Conservation (phyloP, 2,797 vertebrate genomes). For the Brotula barbata region DNA sequence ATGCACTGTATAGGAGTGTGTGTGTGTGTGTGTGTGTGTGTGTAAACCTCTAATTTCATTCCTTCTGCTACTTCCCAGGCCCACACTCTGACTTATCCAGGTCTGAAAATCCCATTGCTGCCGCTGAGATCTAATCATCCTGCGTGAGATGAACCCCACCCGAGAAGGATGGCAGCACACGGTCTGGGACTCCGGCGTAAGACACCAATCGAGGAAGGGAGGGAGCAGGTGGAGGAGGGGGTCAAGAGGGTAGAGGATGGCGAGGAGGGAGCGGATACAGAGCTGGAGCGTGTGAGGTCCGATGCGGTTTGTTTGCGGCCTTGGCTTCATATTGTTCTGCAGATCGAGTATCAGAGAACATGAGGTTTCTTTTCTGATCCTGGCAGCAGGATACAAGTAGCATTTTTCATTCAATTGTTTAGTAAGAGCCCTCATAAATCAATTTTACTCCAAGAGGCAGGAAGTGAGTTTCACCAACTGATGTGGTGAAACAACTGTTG, state of each 20-base stretch:
- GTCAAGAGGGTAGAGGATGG: slow-evolving; percentile 39
- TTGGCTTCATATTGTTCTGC: too few relatives aligned
- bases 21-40: slow-evolving; percentile 1
- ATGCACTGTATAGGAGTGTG: slow-evolving; percentile 38
- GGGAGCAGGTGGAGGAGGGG: slow-evolving; percentile 38
- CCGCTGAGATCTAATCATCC: slow-evolving; percentile 78
- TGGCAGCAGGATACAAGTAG: too few relatives aligned
- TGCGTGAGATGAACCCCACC: slow-evolving; percentile 76
- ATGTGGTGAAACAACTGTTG: neutral
- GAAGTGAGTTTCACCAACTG: too few relatives aligned
- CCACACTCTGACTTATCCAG: slow-evolving; percentile 65
- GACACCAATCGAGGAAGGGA: slow-evolving; percentile 41
- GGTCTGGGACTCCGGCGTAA: slow-evolving; percentile 67
- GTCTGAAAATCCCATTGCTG: slow-evolving; percentile 69
- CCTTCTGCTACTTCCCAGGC: slow-evolving; percentile 59
- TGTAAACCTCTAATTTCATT: slow-evolving; percentile 75
- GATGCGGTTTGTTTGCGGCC: too few relatives aligned
- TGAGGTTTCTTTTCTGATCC: too few relatives aligned
- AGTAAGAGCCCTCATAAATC: too few relatives aligned
- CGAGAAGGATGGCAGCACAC: slow-evolving; percentile 61
- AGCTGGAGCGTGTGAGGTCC: too few relatives aligned
- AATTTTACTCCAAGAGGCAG: too few relatives aligned
- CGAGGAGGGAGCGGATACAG: slow-evolving; percentile 13
- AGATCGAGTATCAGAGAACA: too few relatives aligned
- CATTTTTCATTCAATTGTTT: too few relatives aligned